Evolutionary conservation across 64 coral and sea anemone genomes (phyloP).

Genomic region (Platygyra sinensis): DNA sequence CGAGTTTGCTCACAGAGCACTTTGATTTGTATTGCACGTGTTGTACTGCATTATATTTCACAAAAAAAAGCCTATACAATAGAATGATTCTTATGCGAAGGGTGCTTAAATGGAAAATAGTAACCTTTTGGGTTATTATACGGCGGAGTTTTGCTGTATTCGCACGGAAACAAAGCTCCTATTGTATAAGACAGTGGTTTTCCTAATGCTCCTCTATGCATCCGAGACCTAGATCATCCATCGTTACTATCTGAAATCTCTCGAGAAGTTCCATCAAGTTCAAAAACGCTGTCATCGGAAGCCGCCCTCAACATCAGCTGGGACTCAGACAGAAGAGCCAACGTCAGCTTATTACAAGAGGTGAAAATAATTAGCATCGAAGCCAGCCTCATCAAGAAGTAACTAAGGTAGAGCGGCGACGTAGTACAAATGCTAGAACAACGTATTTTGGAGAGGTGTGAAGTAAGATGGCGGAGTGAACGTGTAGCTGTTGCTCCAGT

Average conservation of each 20-base stretch:
- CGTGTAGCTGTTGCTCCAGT: no score
- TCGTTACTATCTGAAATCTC: not conserved
- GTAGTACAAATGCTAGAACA: conserved; percentile 1
- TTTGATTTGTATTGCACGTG: no score
- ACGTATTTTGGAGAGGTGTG: no score
- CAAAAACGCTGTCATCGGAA: not conserved
- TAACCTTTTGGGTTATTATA: no score
- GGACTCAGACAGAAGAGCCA: conserved; percentile 9
- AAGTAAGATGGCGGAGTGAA: no score
- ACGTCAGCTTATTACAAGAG: conserved; percentile 1
- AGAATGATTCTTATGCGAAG: no score
- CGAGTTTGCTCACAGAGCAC: no score
- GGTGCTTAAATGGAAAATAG: no score
- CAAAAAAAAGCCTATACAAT: no score
- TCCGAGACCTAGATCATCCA: conserved; percentile 19
- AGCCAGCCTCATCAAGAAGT: not conserved
- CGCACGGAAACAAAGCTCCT: conserved; percentile 1
- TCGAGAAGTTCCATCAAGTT: conserved; percentile 16
- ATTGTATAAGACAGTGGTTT: conserved; percentile 24
- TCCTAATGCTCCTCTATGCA: conserved; percentile 22
- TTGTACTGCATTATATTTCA: no score
- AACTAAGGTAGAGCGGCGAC: conserved; percentile 43
- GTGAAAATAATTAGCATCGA: conserved; percentile 18
- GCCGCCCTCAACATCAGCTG: conserved; percentile 4
- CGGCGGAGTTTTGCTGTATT: not conserved